phyloP scores from a whole-genome alignment of 37 sponge, comb jelly and placozoan genomes.

The Aplysina aerophoba region DNA sequence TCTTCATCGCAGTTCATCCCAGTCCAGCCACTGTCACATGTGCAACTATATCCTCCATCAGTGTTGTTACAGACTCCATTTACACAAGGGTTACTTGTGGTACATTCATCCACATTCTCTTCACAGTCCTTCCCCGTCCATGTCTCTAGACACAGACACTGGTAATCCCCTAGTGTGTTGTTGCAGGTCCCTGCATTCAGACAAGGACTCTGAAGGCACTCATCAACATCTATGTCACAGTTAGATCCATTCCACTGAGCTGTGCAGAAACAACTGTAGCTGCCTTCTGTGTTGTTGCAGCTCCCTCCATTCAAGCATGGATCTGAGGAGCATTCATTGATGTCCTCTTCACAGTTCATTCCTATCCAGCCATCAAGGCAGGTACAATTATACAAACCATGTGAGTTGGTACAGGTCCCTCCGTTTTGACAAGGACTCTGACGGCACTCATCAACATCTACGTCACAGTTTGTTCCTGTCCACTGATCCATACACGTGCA shows the following conservation, averaged over 20 bases:
- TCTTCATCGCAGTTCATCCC: slow-evolving; percentile 30
- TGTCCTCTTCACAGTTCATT: slow-evolving; percentile 20
- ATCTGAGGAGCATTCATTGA: neutral
- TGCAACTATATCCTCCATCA: slow-evolving; percentile 22
- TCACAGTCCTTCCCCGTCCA: slow-evolving; percentile 22
- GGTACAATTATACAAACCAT: neutral
- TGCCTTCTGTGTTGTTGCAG: too few relatives aligned
- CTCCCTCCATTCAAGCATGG: too few relatives aligned
- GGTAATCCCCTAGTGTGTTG: neutral
- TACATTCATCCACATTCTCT: slow-evolving; percentile 16
- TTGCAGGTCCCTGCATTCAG: slow-evolving; percentile 8
- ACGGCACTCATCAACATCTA: too few relatives aligned
- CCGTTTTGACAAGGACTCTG: slow-evolving; percentile 10
- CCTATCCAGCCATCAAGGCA: slow-evolving; percentile 17
- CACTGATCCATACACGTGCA: too few relatives aligned
- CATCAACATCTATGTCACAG: too few relatives aligned
- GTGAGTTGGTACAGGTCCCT: neutral
- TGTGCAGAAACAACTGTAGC: too few relatives aligned
- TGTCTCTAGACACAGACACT: neutral
- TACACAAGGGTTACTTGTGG: neutral
- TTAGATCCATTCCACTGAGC: too few relatives aligned
- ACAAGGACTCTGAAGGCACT: slow-evolving; percentile 8
- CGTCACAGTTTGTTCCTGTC: too few relatives aligned
- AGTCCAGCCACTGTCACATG: slow-evolving; percentile 8
- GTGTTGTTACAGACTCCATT: slow-evolving; percentile 6